These are phyloP conservation scores for Oxycera nigricornis DNA, from an alignment of 2,888 invertebrate genomes.

Conservation along the genomic window DNA sequence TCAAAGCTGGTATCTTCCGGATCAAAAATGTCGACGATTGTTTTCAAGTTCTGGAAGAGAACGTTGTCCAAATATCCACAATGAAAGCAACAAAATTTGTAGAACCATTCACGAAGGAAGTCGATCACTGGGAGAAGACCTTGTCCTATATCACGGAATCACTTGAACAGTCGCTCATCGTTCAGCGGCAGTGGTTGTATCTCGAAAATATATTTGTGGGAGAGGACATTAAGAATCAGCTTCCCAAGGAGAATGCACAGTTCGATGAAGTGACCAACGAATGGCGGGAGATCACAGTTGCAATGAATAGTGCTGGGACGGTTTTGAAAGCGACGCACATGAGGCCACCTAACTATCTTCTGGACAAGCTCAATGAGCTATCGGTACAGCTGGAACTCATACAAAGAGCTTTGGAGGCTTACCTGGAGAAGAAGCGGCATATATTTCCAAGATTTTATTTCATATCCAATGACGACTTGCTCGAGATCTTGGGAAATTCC, in stretches of 20 bases:
- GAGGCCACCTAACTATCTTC: slow-evolving; percentile 68
- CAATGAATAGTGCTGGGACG: slow-evolving; percentile 60
- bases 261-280: slow-evolving; percentile 76
- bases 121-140: slow-evolving; percentile 86
- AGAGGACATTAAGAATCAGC: slow-evolving; percentile 85
- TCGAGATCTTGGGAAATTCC: slow-evolving; percentile 84
- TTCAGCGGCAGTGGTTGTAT: slow-evolving; percentile 86
- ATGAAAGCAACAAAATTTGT: slow-evolving; percentile 90
- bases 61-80: slow-evolving; percentile 80
- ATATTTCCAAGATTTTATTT: slow-evolving; percentile 86
- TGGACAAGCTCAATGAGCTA: slow-evolving; percentile 74
- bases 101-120: slow-evolving; percentile 82
- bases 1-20: slow-evolving; percentile 73
- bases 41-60: slow-evolving; percentile 78
- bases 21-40: slow-evolving; percentile 82
- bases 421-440: slow-evolving; percentile 87
- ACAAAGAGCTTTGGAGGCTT: slow-evolving; percentile 82
- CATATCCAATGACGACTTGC: slow-evolving; percentile 76
- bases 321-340: slow-evolving; percentile 71
- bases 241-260: slow-evolving; percentile 77
- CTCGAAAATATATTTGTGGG: slow-evolving; percentile 88
- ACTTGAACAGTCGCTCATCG: slow-evolving; percentile 78
- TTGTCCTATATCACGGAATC: slow-evolving; percentile 83
- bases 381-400: slow-evolving; percentile 79
- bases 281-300: slow-evolving; percentile 72